Base-by-base conservation (phyloP, 2,888 invertebrate genomes). In the Entomobrya proxima region DNA sequence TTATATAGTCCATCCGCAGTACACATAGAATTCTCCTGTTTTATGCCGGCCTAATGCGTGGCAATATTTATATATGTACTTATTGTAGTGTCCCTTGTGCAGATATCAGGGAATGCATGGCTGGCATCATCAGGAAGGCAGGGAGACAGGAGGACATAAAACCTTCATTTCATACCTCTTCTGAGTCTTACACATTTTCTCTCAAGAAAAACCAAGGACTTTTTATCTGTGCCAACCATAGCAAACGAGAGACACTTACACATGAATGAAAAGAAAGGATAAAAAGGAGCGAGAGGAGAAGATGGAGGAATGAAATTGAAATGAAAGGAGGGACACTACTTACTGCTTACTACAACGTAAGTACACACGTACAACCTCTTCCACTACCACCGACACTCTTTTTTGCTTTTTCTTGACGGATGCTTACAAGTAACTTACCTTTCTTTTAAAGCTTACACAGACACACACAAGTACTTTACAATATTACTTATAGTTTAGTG, bases 101-200 rank as follows among this genome's bases (percentile, higher is more conserved):
- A 83, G 76, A 76, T 78, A 78, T 24, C 67, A 67, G 40, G 69
- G 72, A 84, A 84, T 84, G 84, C 84, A 84, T 77, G 84, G 84
- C 50, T 84, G 77, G 77, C 84, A 84, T 84, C 83, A 83, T 83
- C 83, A 83, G 50, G 76, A 82, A 83, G 64, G 67, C 35, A 84
- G 77, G 30, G 74, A 77, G 84, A 84, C 84, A 77, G 84, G 84
- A 84, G 84, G 84, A 84, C 84, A 84, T 84, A 84, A 84, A 84
- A 84, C 84, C 84, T 84, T 84, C 77, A 84, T 84, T 84, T 84
- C 77, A 84, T 84, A 84, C 84, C 84, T 84, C 84, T 84, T 72
- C 83, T 76, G 35, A 58, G 32, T 52, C 83, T 81, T 64, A 81
- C 40, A 81, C 81, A 74, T 61, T 69, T 84, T 83, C 67, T 74